Evolutionary conservation across 2,113 vertebrate species (phyloP), one percentile per base, ranked within the genome.

Genomic region (Albula goreensis): DNA sequence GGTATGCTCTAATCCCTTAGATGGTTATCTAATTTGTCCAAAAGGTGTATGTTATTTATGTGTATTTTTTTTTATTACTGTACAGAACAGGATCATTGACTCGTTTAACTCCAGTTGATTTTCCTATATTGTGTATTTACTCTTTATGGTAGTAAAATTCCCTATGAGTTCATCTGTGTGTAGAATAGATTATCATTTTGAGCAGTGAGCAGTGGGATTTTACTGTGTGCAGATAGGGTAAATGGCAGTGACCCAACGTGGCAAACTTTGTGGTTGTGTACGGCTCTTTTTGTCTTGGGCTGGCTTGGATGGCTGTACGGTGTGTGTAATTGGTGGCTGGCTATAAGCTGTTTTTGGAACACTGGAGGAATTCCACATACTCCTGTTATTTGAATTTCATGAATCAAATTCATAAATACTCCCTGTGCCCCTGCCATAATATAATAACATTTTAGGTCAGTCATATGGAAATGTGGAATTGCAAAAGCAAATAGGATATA

Each of bases 301-400:
- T 41, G 31, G 31, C 31, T 41, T 41, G 31, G 31, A 41, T 41
- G 31, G 31, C 31, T 41, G 31, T 41, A 41, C 31, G 31, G 31
- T 41, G 31, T 41, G 31, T 41, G 31, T 41, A 41, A 41, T 41
- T 41, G 31, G 31, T 41, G 31, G 31, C 31, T 56, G 53, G 53
- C 6, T 56, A 56, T 56, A 56, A 56, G 53, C 53, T 41, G 31
- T 41, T 41, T 41, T 41, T 41, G 31, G 31, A 41, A 41, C 83
- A 88, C 91, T 90, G 91, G 92, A 90, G 87, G 86, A 90, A 90
- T 90, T 79, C 80, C 60, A 89, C 86, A 78, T 22, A 25, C 70
- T 2, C n/a, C 13, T 25, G 51, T 19, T 7, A 13, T 60, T 60
- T 12, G 56, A 60, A 81, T 17, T 50, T 81, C n/a, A 22, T 81